These are phyloP conservation scores for Halocynthia roretzi DNA, from an alignment of 23 tunicate species.

Conservation along the genomic window DNA sequence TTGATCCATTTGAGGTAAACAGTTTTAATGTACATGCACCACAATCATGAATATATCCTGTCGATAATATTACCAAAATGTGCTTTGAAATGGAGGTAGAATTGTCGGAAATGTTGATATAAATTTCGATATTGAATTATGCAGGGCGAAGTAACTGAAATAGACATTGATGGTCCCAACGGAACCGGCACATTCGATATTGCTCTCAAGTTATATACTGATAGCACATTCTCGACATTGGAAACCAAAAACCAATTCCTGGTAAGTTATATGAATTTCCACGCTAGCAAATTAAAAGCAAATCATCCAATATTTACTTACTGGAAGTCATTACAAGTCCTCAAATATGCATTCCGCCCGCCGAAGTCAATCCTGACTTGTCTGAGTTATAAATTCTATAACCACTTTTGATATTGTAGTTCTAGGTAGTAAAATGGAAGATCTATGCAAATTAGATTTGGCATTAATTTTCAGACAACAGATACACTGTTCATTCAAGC, in stretches of 20 bases:
- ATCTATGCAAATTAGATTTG: too few species aligned
- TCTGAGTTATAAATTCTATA: too few species aligned
- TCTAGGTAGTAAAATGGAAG: too few species aligned
- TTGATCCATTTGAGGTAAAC: constrained; percentile 12
- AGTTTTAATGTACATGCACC: too few species aligned
- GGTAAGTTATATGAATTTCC: background rate
- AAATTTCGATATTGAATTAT: background rate
- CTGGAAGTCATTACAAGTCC: too few species aligned
- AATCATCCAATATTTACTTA: too few species aligned
- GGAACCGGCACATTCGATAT: constrained; percentile 56
- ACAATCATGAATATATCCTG: too few species aligned
- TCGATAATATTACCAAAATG: too few species aligned
- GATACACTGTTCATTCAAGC: constrained; percentile 16
- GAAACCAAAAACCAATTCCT: background rate
- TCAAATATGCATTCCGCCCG: too few species aligned
- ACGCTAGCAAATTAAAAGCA: too few species aligned
- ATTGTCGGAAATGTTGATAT: background rate
- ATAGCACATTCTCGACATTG: background rate
- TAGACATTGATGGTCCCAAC: constrained; percentile 29
- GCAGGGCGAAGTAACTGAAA: constrained; percentile 37
- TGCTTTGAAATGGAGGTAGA: background rate
- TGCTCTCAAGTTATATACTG: constrained; percentile 39
- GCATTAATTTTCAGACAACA: background rate
- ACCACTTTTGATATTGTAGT: too few species aligned
- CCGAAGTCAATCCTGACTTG: too few species aligned